These are phyloP conservation scores for Leptinotarsa haldemani DNA, from an alignment of 2,888 invertebrate genomes.

Conservation along the genomic window DNA sequence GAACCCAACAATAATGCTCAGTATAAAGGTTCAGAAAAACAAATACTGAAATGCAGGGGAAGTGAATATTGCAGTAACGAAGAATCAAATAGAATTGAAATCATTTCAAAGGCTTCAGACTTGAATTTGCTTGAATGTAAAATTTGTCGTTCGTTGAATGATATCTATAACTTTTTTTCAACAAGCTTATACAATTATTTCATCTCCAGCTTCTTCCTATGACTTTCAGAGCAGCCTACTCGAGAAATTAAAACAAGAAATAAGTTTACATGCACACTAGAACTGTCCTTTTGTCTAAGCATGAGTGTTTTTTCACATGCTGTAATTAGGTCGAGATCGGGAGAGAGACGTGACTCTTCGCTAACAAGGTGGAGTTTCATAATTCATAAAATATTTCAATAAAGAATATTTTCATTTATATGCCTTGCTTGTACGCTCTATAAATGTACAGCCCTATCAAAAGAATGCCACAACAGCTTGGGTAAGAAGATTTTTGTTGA, in stretches of 20 bases:
- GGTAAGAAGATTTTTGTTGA: too few species aligned
- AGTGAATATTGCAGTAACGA: too few species aligned
- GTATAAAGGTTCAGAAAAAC: too few species aligned
- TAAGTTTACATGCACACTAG: constrained; percentile 2
- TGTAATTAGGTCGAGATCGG: constrained; percentile 49
- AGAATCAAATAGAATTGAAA: too few species aligned
- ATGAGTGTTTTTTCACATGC: constrained; percentile 46
- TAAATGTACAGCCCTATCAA: not conserved
- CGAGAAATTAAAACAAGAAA: constrained; percentile 14
- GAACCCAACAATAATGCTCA: too few species aligned
- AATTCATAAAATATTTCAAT: constrained; percentile 37
- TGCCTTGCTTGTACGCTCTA: not conserved
- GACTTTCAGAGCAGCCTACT: constrained; percentile 13
- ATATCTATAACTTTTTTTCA: too few species aligned
- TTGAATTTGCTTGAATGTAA: too few species aligned
- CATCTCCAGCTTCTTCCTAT: not conserved
- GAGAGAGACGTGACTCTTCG: constrained; percentile 43
- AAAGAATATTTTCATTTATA: constrained; percentile 4
- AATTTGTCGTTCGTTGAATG: too few species aligned
- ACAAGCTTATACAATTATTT: too few species aligned
- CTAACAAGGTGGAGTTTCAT: constrained; percentile 33
- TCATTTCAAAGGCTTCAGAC: too few species aligned
- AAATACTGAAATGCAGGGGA: too few species aligned
- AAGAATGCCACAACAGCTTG: too few species aligned
- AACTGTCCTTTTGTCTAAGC: constrained; percentile 36